Conservation (phyloP, 1,140 invertebrate genomes). For the Nasonia vitripennis region DNA sequence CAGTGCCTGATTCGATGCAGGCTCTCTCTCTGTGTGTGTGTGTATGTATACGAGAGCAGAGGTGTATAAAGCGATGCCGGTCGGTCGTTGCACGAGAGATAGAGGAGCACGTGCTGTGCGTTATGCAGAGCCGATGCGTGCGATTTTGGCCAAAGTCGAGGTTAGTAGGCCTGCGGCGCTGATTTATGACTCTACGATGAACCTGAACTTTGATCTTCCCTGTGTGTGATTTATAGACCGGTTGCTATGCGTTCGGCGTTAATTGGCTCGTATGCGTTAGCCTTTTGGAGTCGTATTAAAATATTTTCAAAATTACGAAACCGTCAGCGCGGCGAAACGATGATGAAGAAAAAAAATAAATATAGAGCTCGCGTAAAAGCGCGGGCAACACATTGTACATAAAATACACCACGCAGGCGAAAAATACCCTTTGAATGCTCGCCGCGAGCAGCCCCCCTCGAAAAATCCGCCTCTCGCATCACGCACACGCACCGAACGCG, state of each 20-base stretch:
- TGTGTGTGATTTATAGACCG: neutral
- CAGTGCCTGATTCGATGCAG: neutral
- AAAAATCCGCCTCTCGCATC: no score
- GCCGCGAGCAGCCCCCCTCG: no score
- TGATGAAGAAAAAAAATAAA: neutral
- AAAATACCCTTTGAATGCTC: neutral
- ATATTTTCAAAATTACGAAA: no score
- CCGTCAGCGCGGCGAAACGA: neutral
- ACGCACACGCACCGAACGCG: no score
- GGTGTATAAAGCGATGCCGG: neutral
- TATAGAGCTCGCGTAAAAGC: neutral
- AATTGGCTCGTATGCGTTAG: no score
- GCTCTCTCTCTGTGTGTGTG: no score
- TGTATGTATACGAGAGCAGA: neutral
- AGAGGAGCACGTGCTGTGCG: neutral
- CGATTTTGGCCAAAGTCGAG: slow-evolving; percentile 20
- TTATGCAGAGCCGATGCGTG: neutral
- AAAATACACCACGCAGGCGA: neutral
- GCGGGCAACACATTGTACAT: neutral
- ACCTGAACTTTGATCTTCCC: neutral
- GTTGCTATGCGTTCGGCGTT: no score
- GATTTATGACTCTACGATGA: neutral
- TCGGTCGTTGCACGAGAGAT: neutral
- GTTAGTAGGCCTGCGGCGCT: neutral
- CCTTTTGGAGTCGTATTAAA: no score